Evolutionary conservation across 2,888 invertebrate species (phyloP), one percentile per base, ranked within the genome.

Genomic region (Notodonta dromedarius): DNA sequence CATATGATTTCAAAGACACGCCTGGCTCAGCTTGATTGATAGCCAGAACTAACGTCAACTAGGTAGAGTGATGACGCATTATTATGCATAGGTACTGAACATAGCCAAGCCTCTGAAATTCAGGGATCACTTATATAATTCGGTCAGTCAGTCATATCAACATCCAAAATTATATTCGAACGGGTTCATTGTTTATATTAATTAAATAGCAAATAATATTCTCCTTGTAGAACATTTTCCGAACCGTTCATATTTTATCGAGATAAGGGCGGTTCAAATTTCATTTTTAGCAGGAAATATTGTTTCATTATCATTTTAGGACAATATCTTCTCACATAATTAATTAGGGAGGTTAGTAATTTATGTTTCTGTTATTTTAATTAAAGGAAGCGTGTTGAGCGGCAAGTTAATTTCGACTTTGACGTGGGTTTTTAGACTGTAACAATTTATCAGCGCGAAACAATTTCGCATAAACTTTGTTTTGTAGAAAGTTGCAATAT

Each of bases 361-460:
- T 67, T 56, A 55, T 62, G 58, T 67, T 66, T 60, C 48, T 60
- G 56, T 65, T 73, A 63, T 66, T 72, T 75, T 72, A 76, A 80
- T 78, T 78, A 76, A 73, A 78, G 57, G 46, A 61, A 62, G 66
- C 60, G 60, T 62, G 63, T 56, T 63, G 61, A 62, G 59, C 54
- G 40, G 60, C 56, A 63, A 71, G 64, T 74, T 71, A 63, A 76
- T 76, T 72, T 70, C 56, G 65, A 74, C 66, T 73, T 74, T 72
- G 73, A 74, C 69, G 71, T 65, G 59, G 68, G 70, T 65, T 70
- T 69, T 73, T 63, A 60, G 65, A 58, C 59, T 60, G 58, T 59
- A 77, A 75, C 73, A 75, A 79, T 78, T 72, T 60, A 74, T 76
- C 74, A 77, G 66, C 67, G 66, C 63, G 63, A 70, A 73, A 70